phyloP scores from a whole-genome alignment of 2,888 invertebrate genomes.

The Cynaeus angustus region DNA sequence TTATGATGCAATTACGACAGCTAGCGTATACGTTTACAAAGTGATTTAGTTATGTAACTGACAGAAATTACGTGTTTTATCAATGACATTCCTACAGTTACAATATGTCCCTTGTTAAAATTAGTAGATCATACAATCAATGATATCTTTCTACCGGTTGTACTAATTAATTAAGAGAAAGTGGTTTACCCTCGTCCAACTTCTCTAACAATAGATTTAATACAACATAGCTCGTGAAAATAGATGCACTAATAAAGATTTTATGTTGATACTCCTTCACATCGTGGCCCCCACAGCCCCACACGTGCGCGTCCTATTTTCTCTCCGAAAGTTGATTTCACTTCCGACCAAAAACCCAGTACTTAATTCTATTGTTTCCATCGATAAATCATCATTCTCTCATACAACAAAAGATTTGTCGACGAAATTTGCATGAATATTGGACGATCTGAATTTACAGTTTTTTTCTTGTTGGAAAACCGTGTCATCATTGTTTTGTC shows the following conservation, averaged over 20 bases:
- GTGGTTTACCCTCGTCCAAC: background rate
- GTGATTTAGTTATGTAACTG: no score
- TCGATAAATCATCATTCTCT: conserved; percentile 15
- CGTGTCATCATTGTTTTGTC: conserved; percentile 19
- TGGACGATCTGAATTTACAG: conserved; percentile 17
- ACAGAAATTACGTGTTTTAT: no score
- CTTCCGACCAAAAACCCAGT: conserved; percentile 21
- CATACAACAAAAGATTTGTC: conserved; percentile 8
- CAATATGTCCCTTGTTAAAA: no score
- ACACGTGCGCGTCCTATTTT: conserved; percentile 17
- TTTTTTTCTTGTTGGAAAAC: conserved; percentile 5
- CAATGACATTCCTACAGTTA: no score
- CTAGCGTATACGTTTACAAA: no score
- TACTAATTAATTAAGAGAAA: conserved; percentile 15
- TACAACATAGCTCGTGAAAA: background rate
- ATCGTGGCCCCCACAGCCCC: background rate
- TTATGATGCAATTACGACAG: no score
- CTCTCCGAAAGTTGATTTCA: conserved; percentile 30
- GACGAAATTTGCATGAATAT: conserved; percentile 25
- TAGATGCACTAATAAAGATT: conserved; percentile 4
- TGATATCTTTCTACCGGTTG: background rate
- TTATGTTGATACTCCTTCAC: conserved; percentile 1
- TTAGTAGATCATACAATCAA: no score
- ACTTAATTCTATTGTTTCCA: conserved; percentile 14
- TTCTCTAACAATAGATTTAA: background rate